Evolutionary conservation across 2,113 vertebrate genomes (phyloP).

Genomic region (Callospermophilus lateralis): DNA sequence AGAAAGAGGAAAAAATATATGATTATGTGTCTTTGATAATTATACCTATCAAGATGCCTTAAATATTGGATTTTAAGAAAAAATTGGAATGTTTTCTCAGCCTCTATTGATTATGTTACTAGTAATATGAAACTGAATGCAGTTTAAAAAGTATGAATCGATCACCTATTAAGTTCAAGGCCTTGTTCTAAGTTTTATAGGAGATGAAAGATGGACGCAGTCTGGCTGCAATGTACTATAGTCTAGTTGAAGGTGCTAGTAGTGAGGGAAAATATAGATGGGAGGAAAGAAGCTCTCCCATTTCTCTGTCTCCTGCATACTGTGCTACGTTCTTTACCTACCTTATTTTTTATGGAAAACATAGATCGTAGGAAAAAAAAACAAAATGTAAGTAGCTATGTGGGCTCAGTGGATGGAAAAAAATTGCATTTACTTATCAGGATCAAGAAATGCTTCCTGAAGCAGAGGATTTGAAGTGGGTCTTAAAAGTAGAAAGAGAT

Average conservation of each 20-base stretch:
- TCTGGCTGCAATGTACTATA: not conserved
- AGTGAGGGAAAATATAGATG: not conserved
- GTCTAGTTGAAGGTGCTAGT: not conserved
- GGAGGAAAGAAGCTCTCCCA: not conserved
- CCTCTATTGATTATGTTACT: not conserved
- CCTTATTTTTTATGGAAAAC: not conserved
- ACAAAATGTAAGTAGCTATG: not conserved
- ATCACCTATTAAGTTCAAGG: not conserved
- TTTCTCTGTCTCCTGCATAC: not conserved
- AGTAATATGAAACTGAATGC: not conserved
- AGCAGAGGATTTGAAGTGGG: not conserved
- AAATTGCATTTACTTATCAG: not conserved
- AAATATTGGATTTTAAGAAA: not conserved
- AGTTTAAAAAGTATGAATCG: not conserved
- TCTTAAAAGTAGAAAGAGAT: not conserved
- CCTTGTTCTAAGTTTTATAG: not conserved
- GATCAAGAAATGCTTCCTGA: not conserved
- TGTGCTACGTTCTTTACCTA: not conserved
- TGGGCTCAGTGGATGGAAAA: not conserved
- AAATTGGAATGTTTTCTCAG: not conserved
- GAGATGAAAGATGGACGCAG: not conserved
- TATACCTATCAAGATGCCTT: not conserved
- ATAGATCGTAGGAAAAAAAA: not conserved
- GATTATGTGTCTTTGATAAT: not conserved
- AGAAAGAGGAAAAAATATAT: not conserved